phyloP scores from a whole-genome alignment of 2,888 invertebrate species.

The Caenorhabditis afra region DNA sequence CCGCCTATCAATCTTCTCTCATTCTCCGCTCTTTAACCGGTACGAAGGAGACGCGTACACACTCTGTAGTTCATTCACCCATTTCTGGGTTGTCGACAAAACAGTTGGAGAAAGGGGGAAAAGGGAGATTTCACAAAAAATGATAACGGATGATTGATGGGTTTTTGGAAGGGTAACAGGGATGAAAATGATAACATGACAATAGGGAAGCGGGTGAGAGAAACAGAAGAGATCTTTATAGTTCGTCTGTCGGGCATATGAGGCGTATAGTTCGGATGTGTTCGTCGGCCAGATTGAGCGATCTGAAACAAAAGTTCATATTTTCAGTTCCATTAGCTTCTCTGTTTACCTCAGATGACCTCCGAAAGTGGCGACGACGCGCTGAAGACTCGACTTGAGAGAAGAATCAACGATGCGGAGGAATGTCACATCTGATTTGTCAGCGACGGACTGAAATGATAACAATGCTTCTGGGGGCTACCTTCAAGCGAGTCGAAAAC shows the following conservation, averaged over 20 bases:
- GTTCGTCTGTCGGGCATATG: conserved; percentile 40
- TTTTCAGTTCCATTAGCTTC: neutral
- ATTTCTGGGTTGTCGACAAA: neutral
- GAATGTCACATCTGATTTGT: conserved; percentile 55
- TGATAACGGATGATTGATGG: conserved; percentile 22
- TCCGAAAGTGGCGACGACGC: conserved; percentile 52
- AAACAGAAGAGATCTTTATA: conserved; percentile 25
- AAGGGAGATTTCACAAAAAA: conserved; percentile 15
- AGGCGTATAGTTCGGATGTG: conserved; percentile 42
- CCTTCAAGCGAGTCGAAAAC: neutral
- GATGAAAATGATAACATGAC: conserved; percentile 32
- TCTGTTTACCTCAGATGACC: conserved; percentile 37
- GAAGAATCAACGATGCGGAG: conserved; percentile 50
- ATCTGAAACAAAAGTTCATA: conserved; percentile 27
- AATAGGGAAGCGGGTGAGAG: neutral
- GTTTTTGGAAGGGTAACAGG: conserved; percentile 1
- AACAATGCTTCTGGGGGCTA: neutral
- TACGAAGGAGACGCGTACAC: conserved; percentile 1
- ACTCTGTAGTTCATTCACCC: conserved; percentile 17
- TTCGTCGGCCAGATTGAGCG: conserved; percentile 47
- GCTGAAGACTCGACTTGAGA: conserved; percentile 49
- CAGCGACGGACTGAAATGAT: conserved; percentile 59
- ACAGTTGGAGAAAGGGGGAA: neutral
- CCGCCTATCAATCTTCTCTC: conserved; percentile 37
- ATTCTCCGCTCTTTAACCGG: conserved; percentile 7